These are phyloP conservation scores for Peromyscus eremicus DNA, from an alignment of 2,797 vertebrate species.

Conservation along the genomic window DNA sequence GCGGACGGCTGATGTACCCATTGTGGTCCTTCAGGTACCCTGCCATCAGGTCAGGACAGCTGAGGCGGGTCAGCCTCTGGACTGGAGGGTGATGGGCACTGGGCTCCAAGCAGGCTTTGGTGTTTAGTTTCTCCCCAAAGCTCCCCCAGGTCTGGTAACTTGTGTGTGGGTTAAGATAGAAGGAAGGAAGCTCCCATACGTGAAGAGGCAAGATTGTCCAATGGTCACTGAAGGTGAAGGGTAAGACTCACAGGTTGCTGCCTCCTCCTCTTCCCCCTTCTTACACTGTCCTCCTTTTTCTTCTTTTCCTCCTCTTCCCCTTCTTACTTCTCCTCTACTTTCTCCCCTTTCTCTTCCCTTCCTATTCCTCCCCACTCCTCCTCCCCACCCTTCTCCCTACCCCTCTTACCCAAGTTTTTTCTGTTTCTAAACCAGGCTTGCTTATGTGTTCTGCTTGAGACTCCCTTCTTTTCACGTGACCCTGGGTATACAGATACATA, in stretches of 20 bases:
- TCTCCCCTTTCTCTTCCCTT: no score
- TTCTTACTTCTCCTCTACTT: background rate
- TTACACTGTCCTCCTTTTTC: no score
- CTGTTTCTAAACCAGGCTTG: background rate
- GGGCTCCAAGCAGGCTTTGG: background rate
- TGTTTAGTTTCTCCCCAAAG: background rate
- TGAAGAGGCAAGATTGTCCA: background rate
- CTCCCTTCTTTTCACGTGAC: background rate
- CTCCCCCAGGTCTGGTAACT: background rate
- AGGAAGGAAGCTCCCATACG: background rate
- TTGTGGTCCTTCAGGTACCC: background rate
- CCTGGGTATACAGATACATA: background rate
- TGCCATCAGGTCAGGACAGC: background rate
- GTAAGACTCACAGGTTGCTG: no score
- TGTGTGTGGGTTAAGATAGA: background rate
- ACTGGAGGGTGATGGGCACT: background rate
- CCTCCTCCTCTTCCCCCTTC: no score
- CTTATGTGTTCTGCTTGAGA: background rate
- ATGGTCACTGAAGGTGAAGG: background rate
- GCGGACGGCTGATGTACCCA: background rate
- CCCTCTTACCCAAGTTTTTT: background rate
- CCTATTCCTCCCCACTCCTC: fast-evolving
- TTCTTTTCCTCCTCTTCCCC: background rate
- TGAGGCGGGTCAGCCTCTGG: background rate
- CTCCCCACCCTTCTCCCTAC: no score